Evolutionary conservation across 2,797 vertebrate species (phyloP).

Genomic region (Sciurus vulgaris): DNA sequence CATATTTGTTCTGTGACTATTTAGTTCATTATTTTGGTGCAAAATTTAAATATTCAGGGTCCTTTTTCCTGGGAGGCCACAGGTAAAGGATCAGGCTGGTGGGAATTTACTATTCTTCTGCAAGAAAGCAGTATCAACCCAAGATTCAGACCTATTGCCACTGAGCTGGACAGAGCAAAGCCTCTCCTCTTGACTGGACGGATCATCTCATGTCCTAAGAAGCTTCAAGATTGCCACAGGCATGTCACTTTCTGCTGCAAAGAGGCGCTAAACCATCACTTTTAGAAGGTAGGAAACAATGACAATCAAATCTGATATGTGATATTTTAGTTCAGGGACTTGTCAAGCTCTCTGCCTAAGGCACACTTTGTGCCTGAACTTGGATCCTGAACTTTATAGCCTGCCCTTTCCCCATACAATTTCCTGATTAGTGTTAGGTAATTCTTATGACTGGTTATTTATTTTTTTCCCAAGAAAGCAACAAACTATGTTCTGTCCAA

Average conservation of each 20-base stretch:
- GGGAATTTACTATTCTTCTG: not conserved
- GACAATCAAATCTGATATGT: not conserved
- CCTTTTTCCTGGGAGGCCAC: not conserved
- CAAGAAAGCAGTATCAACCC: not conserved
- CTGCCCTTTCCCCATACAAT: not conserved
- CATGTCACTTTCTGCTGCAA: not conserved
- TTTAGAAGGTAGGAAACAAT: slow-evolving; percentile 11
- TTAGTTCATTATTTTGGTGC: slow-evolving; percentile 2
- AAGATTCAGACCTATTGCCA: not conserved
- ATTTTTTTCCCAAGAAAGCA: not conserved
- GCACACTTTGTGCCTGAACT: slow-evolving; percentile 1
- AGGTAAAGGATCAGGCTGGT: not conserved
- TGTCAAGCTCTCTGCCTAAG: not conserved
- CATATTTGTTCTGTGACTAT: not conserved
- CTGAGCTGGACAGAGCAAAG: not conserved
- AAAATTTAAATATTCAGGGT: not conserved
- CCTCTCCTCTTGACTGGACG: not conserved
- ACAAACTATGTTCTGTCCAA: not conserved
- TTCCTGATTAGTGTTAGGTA: not conserved
- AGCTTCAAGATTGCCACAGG: not conserved
- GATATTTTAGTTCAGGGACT: not conserved
- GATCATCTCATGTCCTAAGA: not conserved
- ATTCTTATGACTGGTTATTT: slow-evolving; percentile 13
- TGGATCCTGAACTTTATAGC: not conserved
- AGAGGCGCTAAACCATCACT: slow-evolving; percentile 30